Base-by-base conservation (phyloP, 1,140 invertebrate species). In the Drosophila murphyi region DNA sequence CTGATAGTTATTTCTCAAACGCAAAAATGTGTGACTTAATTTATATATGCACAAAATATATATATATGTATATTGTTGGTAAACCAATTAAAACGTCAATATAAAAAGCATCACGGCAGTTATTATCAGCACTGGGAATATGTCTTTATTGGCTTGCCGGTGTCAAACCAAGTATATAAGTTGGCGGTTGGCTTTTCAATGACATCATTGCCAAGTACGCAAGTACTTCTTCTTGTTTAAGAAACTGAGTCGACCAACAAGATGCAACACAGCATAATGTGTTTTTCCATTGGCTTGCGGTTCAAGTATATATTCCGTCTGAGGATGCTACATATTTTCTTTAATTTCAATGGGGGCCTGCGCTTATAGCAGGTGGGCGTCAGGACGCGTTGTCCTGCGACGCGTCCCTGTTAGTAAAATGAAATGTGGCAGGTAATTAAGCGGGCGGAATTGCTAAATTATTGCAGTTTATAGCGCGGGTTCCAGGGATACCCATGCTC, bases 361-460 rank as follows among this genome's bases (percentile, higher is more conserved):
- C 48, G 41, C 45, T 54, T 70, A 39, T 41, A 20, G 20, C 20
- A 65, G 61, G 37, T 57, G 31, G 31, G 39, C 39, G 10, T 43
- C 47, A 39, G 8, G 7, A 10, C 1, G 37, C 37, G 47, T 67
- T n/a, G 35, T 32, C 31, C 10, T 52, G 43, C 20, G 20, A 20
- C 20, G 7, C 51, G 32, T 41, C 54, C 2, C 51, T 39, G 47
- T 55, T 55, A 81, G 60, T 78, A 78, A 91, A 90, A 91, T 91
- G 80, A 91, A 91, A 91, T 91, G 86, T 90, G 86, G 71, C 76
- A 82, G 75, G 82, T 86, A 91, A 91, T 91, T 90, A 91, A 90
- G 87, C 81, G 63, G 80, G 76, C 80, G 76, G 82, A 92, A 91
- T 90, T 90, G 80, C 82, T 86, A 91, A 91, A 91, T 91, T 91